Conservation (phyloP, 2,797 vertebrate genomes). For the Pagetopsis macropterus region DNA sequence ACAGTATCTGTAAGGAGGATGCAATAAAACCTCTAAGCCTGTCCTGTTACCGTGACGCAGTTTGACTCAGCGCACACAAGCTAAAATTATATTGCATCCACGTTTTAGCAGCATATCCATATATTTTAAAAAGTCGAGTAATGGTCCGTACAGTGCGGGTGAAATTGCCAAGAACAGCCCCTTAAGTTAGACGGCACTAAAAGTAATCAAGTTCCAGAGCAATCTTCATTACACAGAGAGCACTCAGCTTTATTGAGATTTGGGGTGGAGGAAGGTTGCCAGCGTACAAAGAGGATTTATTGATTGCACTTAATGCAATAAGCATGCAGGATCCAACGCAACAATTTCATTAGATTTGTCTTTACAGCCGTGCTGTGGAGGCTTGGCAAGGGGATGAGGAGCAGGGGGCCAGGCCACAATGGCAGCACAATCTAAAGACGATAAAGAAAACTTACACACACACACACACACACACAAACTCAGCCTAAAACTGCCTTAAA, state of each 20-base stretch:
- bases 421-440: conserved; percentile 52
- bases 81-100: conserved; percentile 43
- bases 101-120: conserved; percentile 44
- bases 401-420: conserved; percentile 22
- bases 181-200: conserved; percentile 62
- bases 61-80: conserved; percentile 37
- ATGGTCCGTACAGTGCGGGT: conserved; percentile 40
- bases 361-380: conserved; percentile 52
- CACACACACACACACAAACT: not conserved
- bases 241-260: conserved; percentile 86
- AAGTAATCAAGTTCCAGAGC: conserved; percentile 82
- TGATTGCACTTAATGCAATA: conserved; percentile 88
- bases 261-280: conserved; percentile 67
- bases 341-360: conserved; percentile 79
- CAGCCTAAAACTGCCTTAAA: conserved; percentile 18
- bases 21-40: not conserved
- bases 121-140: conserved; percentile 58
- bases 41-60: conserved; percentile 21
- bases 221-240: conserved; percentile 85
- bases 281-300: conserved; percentile 83
- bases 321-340: conserved; percentile 78
- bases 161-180: conserved; percentile 66
- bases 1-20: conserved; percentile 16
- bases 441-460: conserved; percentile 26
- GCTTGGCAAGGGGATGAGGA: conserved; percentile 40